A percentile compares a stretch with the other conserved stretches of the same genome.
Evolutionary conservation across 1,140 invertebrate species (phyloP).

Genomic region (Drosophila leontia): DNA sequence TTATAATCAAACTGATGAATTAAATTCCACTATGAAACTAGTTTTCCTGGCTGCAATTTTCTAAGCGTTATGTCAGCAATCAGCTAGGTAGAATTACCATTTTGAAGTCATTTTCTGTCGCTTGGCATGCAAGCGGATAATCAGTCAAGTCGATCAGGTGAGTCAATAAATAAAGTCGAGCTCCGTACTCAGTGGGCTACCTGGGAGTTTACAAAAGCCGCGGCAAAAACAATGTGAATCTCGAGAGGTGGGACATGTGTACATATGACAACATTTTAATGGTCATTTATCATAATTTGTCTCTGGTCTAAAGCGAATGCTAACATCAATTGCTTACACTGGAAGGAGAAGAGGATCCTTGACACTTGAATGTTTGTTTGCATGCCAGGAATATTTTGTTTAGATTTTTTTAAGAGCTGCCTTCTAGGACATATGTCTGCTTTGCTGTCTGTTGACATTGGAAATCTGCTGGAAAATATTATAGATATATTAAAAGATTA

Average conservation of each 20-base stretch:
- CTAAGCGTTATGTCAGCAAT: slow-evolving; percentile 22
- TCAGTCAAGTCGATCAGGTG: slow-evolving; percentile 79
- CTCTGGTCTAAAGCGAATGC: slow-evolving; percentile 52
- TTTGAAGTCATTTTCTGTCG: slow-evolving; percentile 31
- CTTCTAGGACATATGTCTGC: slow-evolving; percentile 6
- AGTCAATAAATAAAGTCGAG: slow-evolving; percentile 78
- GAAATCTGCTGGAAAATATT: background rate
- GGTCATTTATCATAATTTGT: slow-evolving; percentile 78
- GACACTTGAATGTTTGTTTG: slow-evolving; percentile 28
- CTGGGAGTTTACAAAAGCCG: slow-evolving; percentile 16
- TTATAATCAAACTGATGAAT: slow-evolving; percentile 10
- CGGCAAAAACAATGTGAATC: slow-evolving; percentile 24
- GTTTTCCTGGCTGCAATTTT: slow-evolving; percentile 12
- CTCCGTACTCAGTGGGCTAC: background rate
- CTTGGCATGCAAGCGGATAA: slow-evolving; percentile 74
- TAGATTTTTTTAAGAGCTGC: too few species aligned
- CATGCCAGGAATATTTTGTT: slow-evolving; percentile 21
- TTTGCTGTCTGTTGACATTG: background rate
- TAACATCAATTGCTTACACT: slow-evolving; percentile 60
- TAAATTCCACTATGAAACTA: background rate
- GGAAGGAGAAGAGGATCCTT: slow-evolving; percentile 4
- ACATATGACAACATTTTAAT: slow-evolving; percentile 81
- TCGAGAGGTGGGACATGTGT: slow-evolving; percentile 54
- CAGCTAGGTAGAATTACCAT: slow-evolving; percentile 21
- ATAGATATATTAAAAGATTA: background rate